Conservation (phyloP, 2,888 invertebrate genomes). For the Drosophila suboccidentalis region DNA sequence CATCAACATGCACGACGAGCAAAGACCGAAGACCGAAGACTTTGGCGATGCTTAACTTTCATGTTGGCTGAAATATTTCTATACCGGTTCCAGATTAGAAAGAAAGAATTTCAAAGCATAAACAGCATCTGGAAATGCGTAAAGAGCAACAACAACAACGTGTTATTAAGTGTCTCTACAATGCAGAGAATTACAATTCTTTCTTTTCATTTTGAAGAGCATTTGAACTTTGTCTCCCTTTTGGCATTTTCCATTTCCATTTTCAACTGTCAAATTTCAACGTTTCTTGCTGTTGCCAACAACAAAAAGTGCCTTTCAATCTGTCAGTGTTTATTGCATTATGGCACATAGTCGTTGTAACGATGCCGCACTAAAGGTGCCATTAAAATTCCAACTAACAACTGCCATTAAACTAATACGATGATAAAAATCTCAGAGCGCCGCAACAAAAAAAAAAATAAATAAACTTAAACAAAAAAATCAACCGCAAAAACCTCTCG, state of each 20-base stretch:
- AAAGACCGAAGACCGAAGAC: conserved; percentile 20
- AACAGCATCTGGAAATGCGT: conserved; percentile 61
- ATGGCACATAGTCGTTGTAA: conserved; percentile 34
- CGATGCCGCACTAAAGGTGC: conserved; percentile 69
- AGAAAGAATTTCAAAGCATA: conserved; percentile 76
- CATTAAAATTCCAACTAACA: conserved; percentile 79
- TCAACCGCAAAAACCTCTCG: conserved; percentile 42
- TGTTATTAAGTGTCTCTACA: conserved; percentile 11
- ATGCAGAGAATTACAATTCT: conserved; percentile 3
- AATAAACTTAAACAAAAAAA: conserved; percentile 21
- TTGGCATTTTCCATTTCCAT: conserved; percentile 31
- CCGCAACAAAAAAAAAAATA: conserved; percentile 27
- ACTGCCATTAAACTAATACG: conserved; percentile 80
- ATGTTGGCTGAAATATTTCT: conserved; percentile 75
- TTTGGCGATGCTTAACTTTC: conserved; percentile 69
- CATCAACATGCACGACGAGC: conserved; percentile 30
- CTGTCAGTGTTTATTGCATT: conserved; percentile 65
- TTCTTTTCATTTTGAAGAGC: conserved; percentile 29
- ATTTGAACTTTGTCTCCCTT: conserved; percentile 59
- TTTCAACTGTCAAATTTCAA: conserved; percentile 36
- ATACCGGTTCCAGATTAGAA: conserved; percentile 81
- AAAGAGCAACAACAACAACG: conserved; percentile 15
- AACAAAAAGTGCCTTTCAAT: conserved; percentile 58
- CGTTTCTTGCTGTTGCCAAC: conserved; percentile 15
- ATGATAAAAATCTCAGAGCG: conserved; percentile 69